Conservation (phyloP, 2,113 vertebrate species). For the Brevimyrus niger region DNA sequence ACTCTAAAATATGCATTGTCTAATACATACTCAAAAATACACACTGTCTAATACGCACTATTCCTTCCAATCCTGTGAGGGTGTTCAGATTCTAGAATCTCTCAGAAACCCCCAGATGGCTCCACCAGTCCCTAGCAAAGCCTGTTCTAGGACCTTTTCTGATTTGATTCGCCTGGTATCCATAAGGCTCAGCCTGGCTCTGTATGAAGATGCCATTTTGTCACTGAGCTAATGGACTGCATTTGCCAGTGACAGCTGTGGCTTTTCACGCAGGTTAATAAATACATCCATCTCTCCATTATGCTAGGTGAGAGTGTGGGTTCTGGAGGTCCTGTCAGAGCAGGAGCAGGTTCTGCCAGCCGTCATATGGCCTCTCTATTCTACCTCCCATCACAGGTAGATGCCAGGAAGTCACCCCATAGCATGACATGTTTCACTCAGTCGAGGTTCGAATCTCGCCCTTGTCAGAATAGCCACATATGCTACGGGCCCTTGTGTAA, state of each 20-base stretch:
- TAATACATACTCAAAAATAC: not conserved
- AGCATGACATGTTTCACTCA: not conserved
- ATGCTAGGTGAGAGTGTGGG: not conserved
- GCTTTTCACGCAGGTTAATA: conserved; percentile 5
- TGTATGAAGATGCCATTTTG: not conserved
- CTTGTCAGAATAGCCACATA: not conserved
- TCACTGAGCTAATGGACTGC: not conserved
- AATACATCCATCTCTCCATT: not conserved
- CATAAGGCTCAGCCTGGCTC: not conserved
- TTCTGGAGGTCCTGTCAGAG: not conserved
- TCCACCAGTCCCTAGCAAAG: not conserved
- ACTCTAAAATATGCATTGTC: not conserved
- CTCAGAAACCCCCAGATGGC: not conserved
- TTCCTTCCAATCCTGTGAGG: not conserved
- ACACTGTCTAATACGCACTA: not conserved
- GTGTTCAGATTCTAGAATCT: not conserved
- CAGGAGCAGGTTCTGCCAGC: not conserved
- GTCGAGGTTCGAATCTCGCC: not conserved
- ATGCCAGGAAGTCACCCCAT: not conserved
- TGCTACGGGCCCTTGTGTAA: not conserved
- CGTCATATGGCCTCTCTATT: not conserved
- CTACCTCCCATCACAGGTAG: not conserved
- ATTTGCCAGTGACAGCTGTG: not conserved
- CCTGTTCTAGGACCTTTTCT: not conserved
- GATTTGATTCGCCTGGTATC: not conserved